These are phyloP conservation scores for Pogonocherus hispidulus DNA, from an alignment of 2,888 invertebrate species.

Conservation along the genomic window DNA sequence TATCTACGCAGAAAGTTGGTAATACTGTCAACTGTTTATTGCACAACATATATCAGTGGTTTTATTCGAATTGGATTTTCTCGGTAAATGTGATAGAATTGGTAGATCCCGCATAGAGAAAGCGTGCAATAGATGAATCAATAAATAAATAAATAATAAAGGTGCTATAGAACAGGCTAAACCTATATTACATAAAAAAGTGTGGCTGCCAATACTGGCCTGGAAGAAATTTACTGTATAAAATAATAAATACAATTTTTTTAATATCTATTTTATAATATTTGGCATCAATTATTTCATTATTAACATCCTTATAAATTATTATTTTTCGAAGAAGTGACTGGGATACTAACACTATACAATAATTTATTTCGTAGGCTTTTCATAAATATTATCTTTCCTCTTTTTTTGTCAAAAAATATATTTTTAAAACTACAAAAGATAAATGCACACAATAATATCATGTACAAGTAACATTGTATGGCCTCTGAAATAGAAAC, in stretches of 20 bases:
- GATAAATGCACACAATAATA: constrained; percentile 61
- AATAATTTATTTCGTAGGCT: constrained; percentile 64
- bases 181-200: constrained; percentile 57
- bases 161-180: constrained; percentile 50
- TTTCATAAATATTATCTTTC: constrained; percentile 64
- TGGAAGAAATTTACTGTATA: constrained; percentile 55
- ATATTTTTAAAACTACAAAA: constrained; percentile 65
- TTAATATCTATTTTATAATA: constrained; percentile 61
- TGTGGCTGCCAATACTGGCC: constrained; percentile 56
- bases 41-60: constrained; percentile 42
- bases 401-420: constrained; percentile 65
- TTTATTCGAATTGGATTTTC: constrained; percentile 31
- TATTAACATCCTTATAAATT: constrained; percentile 62
- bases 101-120: constrained; percentile 38
- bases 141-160: constrained; percentile 53
- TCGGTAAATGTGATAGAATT: constrained; percentile 22
- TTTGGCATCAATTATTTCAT: constrained; percentile 66
- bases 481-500: constrained; percentile 50
- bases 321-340: constrained; percentile 58
- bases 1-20: constrained; percentile 33
- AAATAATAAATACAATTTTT: constrained; percentile 53
- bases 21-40: constrained; percentile 50
- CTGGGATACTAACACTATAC: constrained; percentile 64
- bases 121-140: constrained; percentile 42
- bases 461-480: constrained; percentile 54